Percentiles rank a stretch among this genome's conserved stretches.
Evolutionary conservation across 2,797 vertebrate genomes (phyloP).

Genomic region (Arremon aurantiirostris): DNA sequence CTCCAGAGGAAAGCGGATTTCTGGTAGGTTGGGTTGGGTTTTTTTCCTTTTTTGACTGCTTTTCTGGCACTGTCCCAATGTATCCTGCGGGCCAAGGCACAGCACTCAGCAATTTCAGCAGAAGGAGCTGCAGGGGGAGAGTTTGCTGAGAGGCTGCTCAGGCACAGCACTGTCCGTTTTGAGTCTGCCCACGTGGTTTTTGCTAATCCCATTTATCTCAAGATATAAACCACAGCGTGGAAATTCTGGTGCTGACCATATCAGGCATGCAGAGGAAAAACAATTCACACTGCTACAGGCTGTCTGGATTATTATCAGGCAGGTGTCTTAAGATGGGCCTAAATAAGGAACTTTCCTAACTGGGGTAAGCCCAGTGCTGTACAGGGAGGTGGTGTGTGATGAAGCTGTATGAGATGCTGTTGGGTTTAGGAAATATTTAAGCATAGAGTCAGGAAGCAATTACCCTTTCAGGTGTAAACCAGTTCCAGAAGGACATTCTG

Average conservation of each 20-base stretch:
- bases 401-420: not conserved
- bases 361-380: not conserved
- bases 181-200: not conserved
- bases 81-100: not conserved
- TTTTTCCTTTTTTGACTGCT: not conserved
- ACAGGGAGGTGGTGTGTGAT: not conserved
- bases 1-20: not conserved
- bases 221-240: not conserved
- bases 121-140: not conserved
- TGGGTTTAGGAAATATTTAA: not conserved
- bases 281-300: not conserved
- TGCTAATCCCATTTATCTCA: not conserved
- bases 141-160: not conserved
- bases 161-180: not conserved
- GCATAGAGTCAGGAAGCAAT: constrained; percentile 2
- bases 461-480: constrained; percentile 47
- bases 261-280: not conserved
- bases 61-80: not conserved
- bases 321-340: not conserved
- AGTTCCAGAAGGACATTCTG: constrained; percentile 37
- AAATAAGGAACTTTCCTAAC: not conserved
- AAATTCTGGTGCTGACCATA: not conserved
- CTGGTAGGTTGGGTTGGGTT: not conserved
- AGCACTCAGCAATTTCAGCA: accelerated
- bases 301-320: not conserved